These are phyloP conservation scores for Rotaria sp. DNA, from an alignment of 2,888 invertebrate genomes.

Conservation along the genomic window DNA sequence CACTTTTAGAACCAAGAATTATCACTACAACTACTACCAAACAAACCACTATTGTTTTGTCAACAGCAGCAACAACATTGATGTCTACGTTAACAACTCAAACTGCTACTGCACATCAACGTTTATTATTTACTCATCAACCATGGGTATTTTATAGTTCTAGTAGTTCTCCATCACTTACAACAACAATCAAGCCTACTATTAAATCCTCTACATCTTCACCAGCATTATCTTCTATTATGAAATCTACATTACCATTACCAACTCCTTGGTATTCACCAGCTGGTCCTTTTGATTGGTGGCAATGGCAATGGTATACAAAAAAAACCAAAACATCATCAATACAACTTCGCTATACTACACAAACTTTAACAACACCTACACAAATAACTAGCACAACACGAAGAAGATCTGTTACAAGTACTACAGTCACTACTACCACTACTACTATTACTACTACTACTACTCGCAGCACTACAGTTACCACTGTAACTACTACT, in stretches of 20 bases:
- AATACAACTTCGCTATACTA: not conserved
- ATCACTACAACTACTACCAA: not conserved
- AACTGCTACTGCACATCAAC: not conserved
- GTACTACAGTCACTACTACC: not conserved
- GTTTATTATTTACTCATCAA: not conserved
- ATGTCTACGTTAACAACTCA: not conserved
- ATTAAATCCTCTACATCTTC: not conserved
- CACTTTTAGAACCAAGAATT: not conserved
- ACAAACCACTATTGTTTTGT: not conserved
- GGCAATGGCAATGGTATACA: not conserved
- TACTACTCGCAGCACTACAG: no score
- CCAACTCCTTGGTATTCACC: slow-evolving; percentile 1
- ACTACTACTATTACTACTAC: no score
- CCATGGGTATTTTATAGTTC: not conserved
- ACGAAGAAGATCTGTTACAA: not conserved
- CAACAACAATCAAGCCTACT: not conserved
- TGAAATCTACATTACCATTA: not conserved
- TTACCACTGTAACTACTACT: no score
- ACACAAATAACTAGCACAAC: not conserved
- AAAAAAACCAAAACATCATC: not conserved
- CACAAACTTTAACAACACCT: not conserved
- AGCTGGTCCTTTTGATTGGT: not conserved
- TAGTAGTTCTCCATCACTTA: not conserved
- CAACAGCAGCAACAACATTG: not conserved
- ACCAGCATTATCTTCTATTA: not conserved